A percentile compares a stretch with the other conserved stretches of the same genome.
Evolutionary conservation across 2,797 vertebrate genomes (phyloP).

Genomic region (Scyliorhinus canicula): DNA sequence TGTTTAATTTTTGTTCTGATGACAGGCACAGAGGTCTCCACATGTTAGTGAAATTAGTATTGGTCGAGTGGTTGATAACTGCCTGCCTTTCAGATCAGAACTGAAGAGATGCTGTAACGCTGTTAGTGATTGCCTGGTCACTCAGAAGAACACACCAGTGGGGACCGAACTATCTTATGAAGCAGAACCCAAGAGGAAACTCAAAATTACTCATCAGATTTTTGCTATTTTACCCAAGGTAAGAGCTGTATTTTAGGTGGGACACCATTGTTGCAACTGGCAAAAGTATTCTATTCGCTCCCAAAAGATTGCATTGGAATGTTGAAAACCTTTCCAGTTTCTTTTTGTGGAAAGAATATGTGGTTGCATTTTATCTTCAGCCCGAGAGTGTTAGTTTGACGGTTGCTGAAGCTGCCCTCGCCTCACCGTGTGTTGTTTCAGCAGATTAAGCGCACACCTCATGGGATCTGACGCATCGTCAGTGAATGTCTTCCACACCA

Average conservation of each 20-base stretch:
- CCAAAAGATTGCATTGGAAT: background rate
- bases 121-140: background rate
- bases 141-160: background rate
- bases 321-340: background rate
- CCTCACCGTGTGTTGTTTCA: background rate
- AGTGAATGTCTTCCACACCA: background rate
- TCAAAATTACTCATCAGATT: background rate
- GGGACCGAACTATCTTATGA: background rate
- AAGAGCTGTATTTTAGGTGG: background rate
- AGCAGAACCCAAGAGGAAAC: background rate
- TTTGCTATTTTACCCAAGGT: constrained; percentile 22
- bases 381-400: background rate
- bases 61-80: background rate
- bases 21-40: too few species aligned
- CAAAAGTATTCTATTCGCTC: background rate
- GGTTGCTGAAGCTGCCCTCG: background rate
- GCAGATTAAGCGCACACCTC: too few species aligned
- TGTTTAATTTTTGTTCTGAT: background rate
- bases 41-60: background rate
- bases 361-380: background rate
- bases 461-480: too few species aligned
- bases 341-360: background rate
- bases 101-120: constrained; percentile 1
- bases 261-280: background rate
- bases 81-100: background rate